A percentile compares a stretch with the other conserved stretches of the same genome.
These are phyloP conservation scores for Eilema depressum DNA, from an alignment of 2,888 invertebrate species.

Conservation along the genomic window DNA sequence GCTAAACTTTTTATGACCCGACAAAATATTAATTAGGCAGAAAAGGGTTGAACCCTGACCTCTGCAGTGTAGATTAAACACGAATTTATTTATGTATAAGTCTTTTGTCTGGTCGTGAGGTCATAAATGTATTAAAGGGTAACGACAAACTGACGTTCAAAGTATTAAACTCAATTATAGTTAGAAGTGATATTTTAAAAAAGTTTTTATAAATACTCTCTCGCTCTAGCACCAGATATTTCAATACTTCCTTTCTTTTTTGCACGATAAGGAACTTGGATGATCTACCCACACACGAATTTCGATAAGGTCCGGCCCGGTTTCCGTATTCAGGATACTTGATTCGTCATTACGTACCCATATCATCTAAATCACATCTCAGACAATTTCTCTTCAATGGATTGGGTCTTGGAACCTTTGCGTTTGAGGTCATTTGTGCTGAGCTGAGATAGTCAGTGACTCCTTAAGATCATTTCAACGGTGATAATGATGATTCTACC, in stretches of 20 bases:
- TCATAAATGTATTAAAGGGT: background rate
- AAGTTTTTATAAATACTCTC: background rate
- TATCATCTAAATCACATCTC: too few relatives aligned
- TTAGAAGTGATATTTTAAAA: slow-evolving; percentile 11
- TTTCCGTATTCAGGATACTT: too few relatives aligned
- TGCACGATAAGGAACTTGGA: background rate
- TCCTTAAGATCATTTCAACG: too few relatives aligned
- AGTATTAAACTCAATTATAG: slow-evolving; percentile 6
- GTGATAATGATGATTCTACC: too few relatives aligned
- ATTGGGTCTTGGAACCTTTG: too few relatives aligned
- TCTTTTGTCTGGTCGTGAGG: slow-evolving; percentile 1
- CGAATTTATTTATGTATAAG: slow-evolving; percentile 6
- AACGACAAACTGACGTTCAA: slow-evolving; percentile 8
- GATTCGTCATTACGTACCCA: too few relatives aligned
- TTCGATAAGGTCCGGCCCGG: background rate
- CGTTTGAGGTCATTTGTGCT: too few relatives aligned
- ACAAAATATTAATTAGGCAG: slow-evolving; percentile 43
- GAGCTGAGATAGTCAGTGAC: too few relatives aligned
- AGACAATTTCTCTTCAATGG: too few relatives aligned
- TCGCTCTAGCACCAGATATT: background rate
- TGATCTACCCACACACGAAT: background rate
- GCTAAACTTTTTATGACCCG: slow-evolving; percentile 48
- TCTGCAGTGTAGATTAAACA: slow-evolving; percentile 3
- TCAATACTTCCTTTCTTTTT: background rate
- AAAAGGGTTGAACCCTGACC: slow-evolving; percentile 23